These are phyloP conservation scores for Iphiclides podalirius DNA, from an alignment of 2,888 invertebrate species.

Conservation along the genomic window DNA sequence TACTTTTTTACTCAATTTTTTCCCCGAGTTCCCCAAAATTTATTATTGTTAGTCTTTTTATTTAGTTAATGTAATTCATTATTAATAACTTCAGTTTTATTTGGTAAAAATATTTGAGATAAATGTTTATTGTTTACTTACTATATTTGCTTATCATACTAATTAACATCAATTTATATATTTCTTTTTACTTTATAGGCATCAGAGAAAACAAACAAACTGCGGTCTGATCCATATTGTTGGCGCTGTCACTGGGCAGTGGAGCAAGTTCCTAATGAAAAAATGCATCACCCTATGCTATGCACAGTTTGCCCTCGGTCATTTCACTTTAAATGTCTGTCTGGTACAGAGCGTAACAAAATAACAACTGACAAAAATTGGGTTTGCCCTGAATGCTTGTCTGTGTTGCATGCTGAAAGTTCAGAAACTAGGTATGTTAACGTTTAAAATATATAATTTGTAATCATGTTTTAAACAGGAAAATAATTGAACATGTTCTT, in stretches of 20 bases:
- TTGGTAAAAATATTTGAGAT: too few relatives aligned
- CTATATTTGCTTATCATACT: too few relatives aligned
- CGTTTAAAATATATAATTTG: constrained; percentile 1
- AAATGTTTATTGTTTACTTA: too few relatives aligned
- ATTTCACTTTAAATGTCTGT: constrained; percentile 90
- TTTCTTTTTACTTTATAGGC: constrained; percentile 32
- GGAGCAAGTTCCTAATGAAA: constrained; percentile 65
- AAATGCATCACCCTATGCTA: constrained; percentile 60
- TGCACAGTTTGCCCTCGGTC: constrained; percentile 93
- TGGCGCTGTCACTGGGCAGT: constrained; percentile 93
- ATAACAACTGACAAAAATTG: constrained; percentile 71
- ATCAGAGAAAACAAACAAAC: constrained; percentile 41
- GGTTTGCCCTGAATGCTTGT: constrained; percentile 93
- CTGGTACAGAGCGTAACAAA: constrained; percentile 69
- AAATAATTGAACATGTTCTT: too few relatives aligned
- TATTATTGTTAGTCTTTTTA: too few relatives aligned
- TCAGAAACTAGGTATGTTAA: constrained; percentile 82
- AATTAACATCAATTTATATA: too few relatives aligned
- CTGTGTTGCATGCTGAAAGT: constrained; percentile 85
- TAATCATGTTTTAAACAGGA: too few relatives aligned
- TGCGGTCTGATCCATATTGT: constrained; percentile 87
- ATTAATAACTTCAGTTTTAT: too few relatives aligned
- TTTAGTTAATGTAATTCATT: too few relatives aligned
- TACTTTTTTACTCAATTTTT: too few relatives aligned
- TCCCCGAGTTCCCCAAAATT: too few relatives aligned